Conservation (phyloP, 2,113 vertebrate species). For the Antechinus flavipes region DNA sequence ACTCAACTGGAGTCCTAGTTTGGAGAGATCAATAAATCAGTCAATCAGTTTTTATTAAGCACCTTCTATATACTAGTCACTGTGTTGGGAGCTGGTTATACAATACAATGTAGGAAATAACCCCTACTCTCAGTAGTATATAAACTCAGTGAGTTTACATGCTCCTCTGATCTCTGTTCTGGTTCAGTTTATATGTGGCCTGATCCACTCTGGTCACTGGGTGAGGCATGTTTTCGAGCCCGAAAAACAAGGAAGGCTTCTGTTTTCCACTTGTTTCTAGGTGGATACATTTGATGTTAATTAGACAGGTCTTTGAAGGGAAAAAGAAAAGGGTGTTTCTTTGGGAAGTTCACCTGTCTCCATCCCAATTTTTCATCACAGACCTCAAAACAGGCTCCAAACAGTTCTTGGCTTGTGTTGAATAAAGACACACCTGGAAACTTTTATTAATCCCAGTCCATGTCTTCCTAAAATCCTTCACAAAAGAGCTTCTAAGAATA, state of each 20-base stretch:
- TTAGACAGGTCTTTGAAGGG: not conserved
- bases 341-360: not conserved
- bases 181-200: not conserved
- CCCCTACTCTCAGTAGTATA: not conserved
- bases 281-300: not conserved
- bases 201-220: not conserved
- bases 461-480: not conserved
- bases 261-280: not conserved
- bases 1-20: not conserved
- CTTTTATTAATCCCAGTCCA: not conserved
- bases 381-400: not conserved
- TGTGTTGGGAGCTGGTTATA: not conserved
- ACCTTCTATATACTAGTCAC: not conserved
- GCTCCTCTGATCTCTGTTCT: not conserved
- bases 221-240: not conserved
- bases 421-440: not conserved
- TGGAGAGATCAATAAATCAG: not conserved
- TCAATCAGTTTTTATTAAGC: not conserved
- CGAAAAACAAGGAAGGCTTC: not conserved
- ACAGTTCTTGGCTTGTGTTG: not conserved
- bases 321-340: not conserved
- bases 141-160: not conserved
- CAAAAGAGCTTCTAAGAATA: not conserved
- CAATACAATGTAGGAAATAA: not conserved
- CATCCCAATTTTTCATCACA: not conserved